These are phyloP conservation scores for Chalcosyrphus nemorum DNA, from an alignment of 2,888 invertebrate genomes.

Conservation along the genomic window DNA sequence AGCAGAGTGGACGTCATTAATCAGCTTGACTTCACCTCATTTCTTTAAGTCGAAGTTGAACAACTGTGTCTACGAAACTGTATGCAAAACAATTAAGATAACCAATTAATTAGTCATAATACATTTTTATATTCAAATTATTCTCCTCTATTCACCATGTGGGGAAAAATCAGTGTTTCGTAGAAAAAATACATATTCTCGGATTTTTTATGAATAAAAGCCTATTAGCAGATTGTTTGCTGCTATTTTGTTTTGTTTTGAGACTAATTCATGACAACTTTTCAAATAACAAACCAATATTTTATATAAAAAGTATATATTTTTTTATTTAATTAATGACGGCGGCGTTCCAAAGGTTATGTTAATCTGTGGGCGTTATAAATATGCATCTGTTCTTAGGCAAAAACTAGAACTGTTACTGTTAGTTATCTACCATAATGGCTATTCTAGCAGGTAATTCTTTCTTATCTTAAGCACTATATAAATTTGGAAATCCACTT, in stretches of 20 bases:
- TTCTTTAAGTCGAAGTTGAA: slow-evolving; percentile 5
- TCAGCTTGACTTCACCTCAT: neutral
- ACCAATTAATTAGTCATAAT: neutral
- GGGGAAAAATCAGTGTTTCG: neutral
- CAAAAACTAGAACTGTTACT: too few relatives aligned
- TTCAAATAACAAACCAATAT: neutral
- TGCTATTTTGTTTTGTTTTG: neutral
- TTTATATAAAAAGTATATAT: neutral
- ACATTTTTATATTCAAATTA: neutral
- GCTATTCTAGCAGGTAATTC: too few relatives aligned
- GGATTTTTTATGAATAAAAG: neutral
- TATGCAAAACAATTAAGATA: slow-evolving; percentile 6
- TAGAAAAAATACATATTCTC: too few relatives aligned
- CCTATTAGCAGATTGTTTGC: neutral
- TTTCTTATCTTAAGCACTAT: too few relatives aligned
- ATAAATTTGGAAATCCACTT: too few relatives aligned
- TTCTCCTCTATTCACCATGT: neutral
- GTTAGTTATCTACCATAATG: too few relatives aligned
- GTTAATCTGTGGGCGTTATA: too few relatives aligned
- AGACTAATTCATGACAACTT: neutral
- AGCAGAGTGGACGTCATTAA: neutral
- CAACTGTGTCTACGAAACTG: slow-evolving; percentile 10
- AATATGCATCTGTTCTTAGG: too few relatives aligned
- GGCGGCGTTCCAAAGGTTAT: neutral
- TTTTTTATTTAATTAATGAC: neutral